Percentiles rank a stretch among this genome's conserved stretches.
phyloP scores from a whole-genome alignment of 2,797 vertebrate genomes.

The Anguilla marmorata region DNA sequence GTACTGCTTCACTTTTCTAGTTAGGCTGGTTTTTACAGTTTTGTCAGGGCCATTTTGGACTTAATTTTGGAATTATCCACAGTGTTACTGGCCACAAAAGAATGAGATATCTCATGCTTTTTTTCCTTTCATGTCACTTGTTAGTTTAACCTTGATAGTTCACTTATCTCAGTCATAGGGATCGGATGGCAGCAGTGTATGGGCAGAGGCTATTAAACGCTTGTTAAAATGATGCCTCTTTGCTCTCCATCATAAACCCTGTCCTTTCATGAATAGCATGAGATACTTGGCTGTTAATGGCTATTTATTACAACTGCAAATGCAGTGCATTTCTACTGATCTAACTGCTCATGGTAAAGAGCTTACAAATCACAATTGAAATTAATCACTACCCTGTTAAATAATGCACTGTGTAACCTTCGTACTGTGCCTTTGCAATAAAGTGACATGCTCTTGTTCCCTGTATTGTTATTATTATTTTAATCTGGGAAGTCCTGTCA shows the following conservation, averaged over 20 bases:
- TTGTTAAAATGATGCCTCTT: constrained; percentile 29
- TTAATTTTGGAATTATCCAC: background rate
- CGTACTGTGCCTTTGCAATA: constrained; percentile 15
- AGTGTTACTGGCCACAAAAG: background rate
- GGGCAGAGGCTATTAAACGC: constrained; percentile 27
- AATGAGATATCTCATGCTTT: background rate
- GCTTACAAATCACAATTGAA: constrained; percentile 24
- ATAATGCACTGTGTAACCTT: constrained; percentile 8
- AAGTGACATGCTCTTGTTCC: constrained; percentile 1
- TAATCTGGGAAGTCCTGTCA: background rate
- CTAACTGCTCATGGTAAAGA: background rate
- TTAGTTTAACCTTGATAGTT: constrained; percentile 32
- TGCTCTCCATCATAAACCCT: constrained; percentile 28
- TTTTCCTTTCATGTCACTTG: background rate
- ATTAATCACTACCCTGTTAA: constrained; percentile 26
- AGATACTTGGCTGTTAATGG: constrained; percentile 21
- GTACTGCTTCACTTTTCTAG: background rate
- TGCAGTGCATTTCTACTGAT: constrained; percentile 10
- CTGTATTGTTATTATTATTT: constrained; percentile 20
- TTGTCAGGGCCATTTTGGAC: background rate
- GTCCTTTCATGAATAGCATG: constrained; percentile 31
- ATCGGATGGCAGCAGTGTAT: constrained; percentile 24
- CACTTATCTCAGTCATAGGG: background rate
- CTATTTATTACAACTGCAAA: constrained; percentile 32
- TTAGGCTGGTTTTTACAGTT: background rate